These are phyloP conservation scores for Lasiommata megera DNA, from an alignment of 2,888 invertebrate genomes.

Conservation along the genomic window DNA sequence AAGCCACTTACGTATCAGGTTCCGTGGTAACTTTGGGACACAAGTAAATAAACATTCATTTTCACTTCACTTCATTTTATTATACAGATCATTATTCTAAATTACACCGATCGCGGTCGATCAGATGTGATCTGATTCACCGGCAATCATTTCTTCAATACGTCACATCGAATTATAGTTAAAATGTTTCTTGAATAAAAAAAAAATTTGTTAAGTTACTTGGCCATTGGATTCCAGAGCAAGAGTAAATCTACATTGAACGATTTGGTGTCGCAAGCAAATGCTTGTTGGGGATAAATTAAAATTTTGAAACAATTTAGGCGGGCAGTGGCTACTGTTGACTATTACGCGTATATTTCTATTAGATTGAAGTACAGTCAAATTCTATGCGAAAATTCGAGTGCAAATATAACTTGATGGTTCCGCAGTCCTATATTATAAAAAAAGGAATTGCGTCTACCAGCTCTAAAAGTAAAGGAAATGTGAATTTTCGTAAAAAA, in stretches of 20 bases:
- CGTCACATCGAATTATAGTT: constrained; percentile 51
- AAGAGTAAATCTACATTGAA: not conserved
- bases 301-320: too few species aligned
- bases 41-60: constrained; percentile 9
- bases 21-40: constrained; percentile 3
- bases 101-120: constrained; percentile 16
- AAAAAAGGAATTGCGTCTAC: too few species aligned
- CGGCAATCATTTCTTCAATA: constrained; percentile 45
- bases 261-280: not conserved
- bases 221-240: constrained; percentile 22
- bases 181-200: constrained; percentile 39
- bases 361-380: too few species aligned
- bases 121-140: constrained; percentile 15
- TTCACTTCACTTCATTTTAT: constrained; percentile 5
- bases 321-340: too few species aligned
- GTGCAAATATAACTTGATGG: too few species aligned
- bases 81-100: constrained; percentile 16
- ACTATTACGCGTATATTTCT: too few species aligned
- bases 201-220: too few species aligned
- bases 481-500: too few species aligned
- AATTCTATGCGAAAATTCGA: too few species aligned
- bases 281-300: too few species aligned
- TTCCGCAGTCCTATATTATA: too few species aligned
- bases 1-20: not conserved
- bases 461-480: too few species aligned